Percentiles rank a stretch among this genome's conserved stretches.
Evolutionary conservation across 1,140 invertebrate genomes (phyloP).

Genomic region (Caenorhabditis latens): DNA sequence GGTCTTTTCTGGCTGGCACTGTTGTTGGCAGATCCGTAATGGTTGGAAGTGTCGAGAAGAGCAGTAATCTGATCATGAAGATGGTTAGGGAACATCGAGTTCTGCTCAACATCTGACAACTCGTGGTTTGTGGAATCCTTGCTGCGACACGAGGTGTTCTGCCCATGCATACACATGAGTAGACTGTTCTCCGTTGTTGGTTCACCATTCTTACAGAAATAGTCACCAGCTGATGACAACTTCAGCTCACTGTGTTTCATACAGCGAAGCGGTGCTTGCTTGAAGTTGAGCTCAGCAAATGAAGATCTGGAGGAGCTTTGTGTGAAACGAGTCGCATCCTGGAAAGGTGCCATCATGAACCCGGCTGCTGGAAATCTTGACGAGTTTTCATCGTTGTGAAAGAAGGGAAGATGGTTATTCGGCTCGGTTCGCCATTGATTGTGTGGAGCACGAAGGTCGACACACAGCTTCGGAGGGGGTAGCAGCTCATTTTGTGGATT

Average conservation of each 20-base stretch:
- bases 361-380: background rate
- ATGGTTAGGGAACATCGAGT: constrained; percentile 23
- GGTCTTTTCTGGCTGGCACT: constrained; percentile 11
- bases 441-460: constrained; percentile 27
- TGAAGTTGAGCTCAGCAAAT: background rate
- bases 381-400: background rate
- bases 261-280: background rate
- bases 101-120: constrained; percentile 9
- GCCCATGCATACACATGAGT: constrained; percentile 17
- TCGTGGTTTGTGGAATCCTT: constrained; percentile 41
- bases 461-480: constrained; percentile 20
- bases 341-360: constrained; percentile 36
- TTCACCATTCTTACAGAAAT: constrained; percentile 30
- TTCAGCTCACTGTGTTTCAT: constrained; percentile 39
- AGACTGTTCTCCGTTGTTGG: constrained; percentile 12
- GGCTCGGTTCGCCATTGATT: constrained; percentile 40
- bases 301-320: background rate
- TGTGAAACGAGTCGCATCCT: background rate
- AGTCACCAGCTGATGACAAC: constrained; percentile 25
- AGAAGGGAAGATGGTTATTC: background rate
- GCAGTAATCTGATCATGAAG: constrained; percentile 22
- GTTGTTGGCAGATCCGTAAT: constrained; percentile 15
- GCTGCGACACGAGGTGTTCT: background rate
- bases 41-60: constrained; percentile 32
- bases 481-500: constrained; percentile 29